Conservation (phyloP, 2,888 invertebrate genomes). For the Ennomos fuscantarius region DNA sequence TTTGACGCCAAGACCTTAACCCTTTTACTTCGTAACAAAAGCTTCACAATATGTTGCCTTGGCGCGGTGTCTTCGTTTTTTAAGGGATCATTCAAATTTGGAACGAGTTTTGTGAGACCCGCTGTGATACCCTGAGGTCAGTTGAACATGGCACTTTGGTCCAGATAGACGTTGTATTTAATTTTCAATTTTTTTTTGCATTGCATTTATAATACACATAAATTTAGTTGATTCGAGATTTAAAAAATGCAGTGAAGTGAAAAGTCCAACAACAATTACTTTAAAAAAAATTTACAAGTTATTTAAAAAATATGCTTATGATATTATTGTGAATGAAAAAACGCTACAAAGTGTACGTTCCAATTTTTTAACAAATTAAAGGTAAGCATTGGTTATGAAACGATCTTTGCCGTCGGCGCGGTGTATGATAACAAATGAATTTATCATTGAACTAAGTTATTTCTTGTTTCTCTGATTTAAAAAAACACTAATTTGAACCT, state of each 20-base stretch:
- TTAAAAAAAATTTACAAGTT: neutral
- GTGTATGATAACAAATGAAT: slow-evolving; percentile 28
- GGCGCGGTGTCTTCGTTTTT: slow-evolving; percentile 64
- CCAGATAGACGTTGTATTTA: slow-evolving; percentile 61
- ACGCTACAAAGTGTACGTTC: too few relatives aligned
- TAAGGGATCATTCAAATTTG: slow-evolving; percentile 80
- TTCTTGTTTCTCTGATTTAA: slow-evolving; percentile 22
- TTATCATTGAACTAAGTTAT: slow-evolving; percentile 17
- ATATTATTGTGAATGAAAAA: too few relatives aligned
- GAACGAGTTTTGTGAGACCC: slow-evolving; percentile 74
- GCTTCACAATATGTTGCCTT: slow-evolving; percentile 81
- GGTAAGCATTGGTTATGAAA: slow-evolving; percentile 37
- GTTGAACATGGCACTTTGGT: slow-evolving; percentile 67
- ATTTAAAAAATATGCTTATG: too few relatives aligned
- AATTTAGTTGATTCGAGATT: neutral
- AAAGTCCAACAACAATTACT: neutral
- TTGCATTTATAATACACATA: neutral
- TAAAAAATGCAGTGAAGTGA: slow-evolving; percentile 5
- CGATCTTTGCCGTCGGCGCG: slow-evolving; percentile 50
- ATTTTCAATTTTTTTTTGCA: slow-evolving; percentile 4
- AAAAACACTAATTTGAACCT: neutral
- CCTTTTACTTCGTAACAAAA: slow-evolving; percentile 80
- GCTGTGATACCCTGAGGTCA: slow-evolving; percentile 69
- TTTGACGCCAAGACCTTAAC: slow-evolving; percentile 78
- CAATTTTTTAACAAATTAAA: neutral